Conservation (phyloP, 1,140 invertebrate genomes). For the Penaeus japonicus region DNA sequence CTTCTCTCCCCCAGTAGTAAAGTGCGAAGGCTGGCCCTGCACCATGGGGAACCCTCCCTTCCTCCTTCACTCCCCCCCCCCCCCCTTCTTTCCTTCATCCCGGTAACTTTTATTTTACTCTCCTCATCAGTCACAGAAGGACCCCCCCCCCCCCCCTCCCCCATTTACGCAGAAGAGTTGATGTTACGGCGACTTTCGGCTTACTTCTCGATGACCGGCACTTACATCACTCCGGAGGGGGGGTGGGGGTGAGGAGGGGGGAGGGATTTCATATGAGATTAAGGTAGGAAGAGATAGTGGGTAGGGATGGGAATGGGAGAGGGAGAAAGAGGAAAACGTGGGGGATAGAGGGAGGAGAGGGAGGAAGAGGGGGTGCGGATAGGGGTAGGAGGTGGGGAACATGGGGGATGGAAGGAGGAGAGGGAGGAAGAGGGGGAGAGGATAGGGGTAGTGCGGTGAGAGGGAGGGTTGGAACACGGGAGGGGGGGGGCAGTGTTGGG, state of each 20-base stretch:
- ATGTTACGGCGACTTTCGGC: not conserved
- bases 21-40: not conserved
- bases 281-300: not conserved
- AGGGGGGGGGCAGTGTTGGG: no score
- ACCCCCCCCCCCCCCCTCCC: not conserved
- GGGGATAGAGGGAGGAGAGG: not conserved
- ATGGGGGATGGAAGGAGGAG: not conserved
- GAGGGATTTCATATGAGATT: not conserved
- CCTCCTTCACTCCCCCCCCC: not conserved
- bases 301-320: not conserved
- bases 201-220: not conserved
- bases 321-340: not conserved
- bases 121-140: not conserved
- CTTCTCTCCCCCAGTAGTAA: not conserved
- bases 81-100: not conserved
- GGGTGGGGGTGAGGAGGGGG: not conserved
- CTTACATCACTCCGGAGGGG: not conserved
- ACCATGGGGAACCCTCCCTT: not conserved
- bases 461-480: no score
- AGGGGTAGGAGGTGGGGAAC: not conserved
- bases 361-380: not conserved
- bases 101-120: not conserved
- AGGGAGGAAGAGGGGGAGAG: not conserved
- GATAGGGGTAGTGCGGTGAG: no score
- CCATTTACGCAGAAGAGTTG: no score